Evolutionary conservation across 2,113 vertebrate species (phyloP), one percentile per base, ranked within the genome.

Genomic region (Pseudolaguvia tuberculata): DNA sequence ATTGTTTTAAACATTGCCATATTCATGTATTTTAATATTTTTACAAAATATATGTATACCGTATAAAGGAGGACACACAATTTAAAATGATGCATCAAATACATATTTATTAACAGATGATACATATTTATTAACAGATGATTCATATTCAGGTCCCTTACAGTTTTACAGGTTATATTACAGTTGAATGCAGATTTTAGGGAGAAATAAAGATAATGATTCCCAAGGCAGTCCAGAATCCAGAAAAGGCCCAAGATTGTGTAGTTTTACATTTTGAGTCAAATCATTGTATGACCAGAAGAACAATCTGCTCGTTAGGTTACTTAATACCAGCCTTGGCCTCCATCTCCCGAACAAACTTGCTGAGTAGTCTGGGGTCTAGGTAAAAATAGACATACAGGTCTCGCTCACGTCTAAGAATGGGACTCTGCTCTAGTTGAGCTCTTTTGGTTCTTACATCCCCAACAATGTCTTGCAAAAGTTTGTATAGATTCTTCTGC

Each of bases 321-420:
- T 58, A 76, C 21, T 81, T 76, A 63, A 83, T 84, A 48, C 83
- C 83, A 83, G 84, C 63, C 45, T 86, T 85, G 21, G 82, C 83
- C 78, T 98, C 95, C 82, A 94, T 86, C 66, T 92, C 92, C 79
- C 93, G 90, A 51, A 98, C 90, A 9, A 90, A 72, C 76, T 90
- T 89, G 84, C 89, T 92, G 83, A 97, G 86, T 42, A 85, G 83
- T 4, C 85, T 84, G 73, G 92, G 77, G 18, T 98, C 90, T 78
- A 92, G 88, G 78, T 93, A 93, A 87, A 94, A 98, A 84, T 92
- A 87, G 47, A 95, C 84, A 71, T 95, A 98, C 53, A 99, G 86
- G 45, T 95, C 88, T 87, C 94, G 92, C 87, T 97, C 92, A 71
- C 88, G 87, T 75, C 89, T 90, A 70, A 88, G 88, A 45, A 90